phyloP scores from a whole-genome alignment of 2,797 vertebrate genomes.

The Triplophysa bombifrons region DNA sequence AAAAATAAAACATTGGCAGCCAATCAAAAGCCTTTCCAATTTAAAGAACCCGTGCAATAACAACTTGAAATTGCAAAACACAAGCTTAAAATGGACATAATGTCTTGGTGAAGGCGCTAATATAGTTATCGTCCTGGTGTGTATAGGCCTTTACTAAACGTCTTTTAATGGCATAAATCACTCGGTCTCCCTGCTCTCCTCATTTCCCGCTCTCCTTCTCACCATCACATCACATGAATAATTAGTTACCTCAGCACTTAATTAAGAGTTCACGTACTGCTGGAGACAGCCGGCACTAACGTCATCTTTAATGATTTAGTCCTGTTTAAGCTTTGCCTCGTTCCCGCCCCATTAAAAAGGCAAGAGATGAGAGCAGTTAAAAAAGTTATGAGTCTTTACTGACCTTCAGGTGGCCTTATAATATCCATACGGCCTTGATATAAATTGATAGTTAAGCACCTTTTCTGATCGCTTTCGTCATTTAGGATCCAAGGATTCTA shows the following conservation, averaged over 20 bases:
- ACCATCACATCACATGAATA: constrained; percentile 66
- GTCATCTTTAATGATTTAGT: constrained; percentile 48
- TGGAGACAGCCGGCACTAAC: constrained; percentile 46
- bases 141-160: background rate
- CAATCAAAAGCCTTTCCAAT: too few relatives aligned
- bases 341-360: constrained; percentile 48
- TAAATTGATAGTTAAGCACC: constrained; percentile 6
- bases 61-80: too few relatives aligned
- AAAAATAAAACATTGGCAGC: too few relatives aligned
- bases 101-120: too few relatives aligned
- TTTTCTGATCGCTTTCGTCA: constrained; percentile 13
- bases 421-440: constrained; percentile 23
- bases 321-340: constrained; percentile 36
- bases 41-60: too few relatives aligned
- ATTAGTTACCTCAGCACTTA: constrained; percentile 63
- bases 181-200: constrained; percentile 32
- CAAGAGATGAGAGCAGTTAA: constrained; percentile 27
- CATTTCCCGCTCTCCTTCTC: constrained; percentile 9
- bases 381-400: constrained; percentile 33
- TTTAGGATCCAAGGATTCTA: background rate
- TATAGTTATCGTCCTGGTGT: too few relatives aligned
- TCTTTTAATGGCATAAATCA: constrained; percentile 47
- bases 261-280: constrained; percentile 64
- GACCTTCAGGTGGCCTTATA: constrained; percentile 30
- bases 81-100: too few relatives aligned